phyloP scores from a whole-genome alignment of 1,140 invertebrate genomes.

The Eubasilissa regina region DNA sequence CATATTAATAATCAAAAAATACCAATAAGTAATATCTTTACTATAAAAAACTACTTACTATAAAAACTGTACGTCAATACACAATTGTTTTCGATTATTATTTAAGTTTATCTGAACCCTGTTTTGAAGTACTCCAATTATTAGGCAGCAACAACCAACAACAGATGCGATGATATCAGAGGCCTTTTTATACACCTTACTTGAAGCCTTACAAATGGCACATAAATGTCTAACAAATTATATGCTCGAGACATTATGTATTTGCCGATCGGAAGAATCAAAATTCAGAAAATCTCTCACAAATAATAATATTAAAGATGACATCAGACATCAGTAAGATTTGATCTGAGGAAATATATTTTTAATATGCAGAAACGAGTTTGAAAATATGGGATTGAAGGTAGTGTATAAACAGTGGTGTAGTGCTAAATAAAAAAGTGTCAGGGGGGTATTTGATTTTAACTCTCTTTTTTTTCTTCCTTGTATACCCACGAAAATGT shows the following conservation, averaged over 20 bases:
- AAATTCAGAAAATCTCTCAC: neutral
- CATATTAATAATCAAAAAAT: too few relatives aligned
- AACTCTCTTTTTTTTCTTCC: too few relatives aligned
- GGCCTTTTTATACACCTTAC: conserved; percentile 19
- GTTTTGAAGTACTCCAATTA: conserved; percentile 1
- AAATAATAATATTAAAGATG: conserved; percentile 3
- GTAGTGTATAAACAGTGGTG: too few relatives aligned
- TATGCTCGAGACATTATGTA: neutral
- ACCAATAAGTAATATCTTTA: too few relatives aligned
- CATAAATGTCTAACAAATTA: conserved; percentile 31
- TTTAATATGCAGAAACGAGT: neutral
- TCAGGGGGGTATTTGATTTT: too few relatives aligned
- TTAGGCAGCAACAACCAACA: neutral
- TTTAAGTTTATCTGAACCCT: neutral
- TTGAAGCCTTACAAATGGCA: conserved; percentile 14
- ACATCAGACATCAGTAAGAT: conserved; percentile 19
- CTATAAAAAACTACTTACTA: too few relatives aligned
- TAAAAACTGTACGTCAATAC: too few relatives aligned
- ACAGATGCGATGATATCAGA: conserved; percentile 35
- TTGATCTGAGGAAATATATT: neutral
- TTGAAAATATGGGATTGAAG: neutral
- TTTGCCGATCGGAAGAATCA: conserved; percentile 10
- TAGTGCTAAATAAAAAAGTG: too few relatives aligned
- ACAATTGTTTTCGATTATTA: neutral
- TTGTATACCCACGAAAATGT: too few relatives aligned